phyloP scores from a whole-genome alignment of 2,888 invertebrate genomes.

The Pherbina coryleti region DNA sequence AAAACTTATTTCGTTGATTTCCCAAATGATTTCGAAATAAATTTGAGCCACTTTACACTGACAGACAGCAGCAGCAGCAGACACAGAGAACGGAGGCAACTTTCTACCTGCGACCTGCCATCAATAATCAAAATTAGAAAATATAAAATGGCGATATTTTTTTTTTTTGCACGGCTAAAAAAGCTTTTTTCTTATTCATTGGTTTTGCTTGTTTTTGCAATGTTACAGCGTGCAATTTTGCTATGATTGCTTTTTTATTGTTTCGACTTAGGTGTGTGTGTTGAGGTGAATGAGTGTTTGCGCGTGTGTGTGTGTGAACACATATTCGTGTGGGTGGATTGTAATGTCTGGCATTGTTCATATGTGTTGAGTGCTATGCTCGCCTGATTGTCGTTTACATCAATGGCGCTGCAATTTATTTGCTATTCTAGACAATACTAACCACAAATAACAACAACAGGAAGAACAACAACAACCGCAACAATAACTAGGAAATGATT shows the following conservation, averaged over 20 bases:
- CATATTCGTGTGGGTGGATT: background rate
- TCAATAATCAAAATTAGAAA: constrained; percentile 34
- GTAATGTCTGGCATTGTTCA: background rate
- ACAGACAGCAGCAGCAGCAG: too few relatives aligned
- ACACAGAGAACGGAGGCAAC: background rate
- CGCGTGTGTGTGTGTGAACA: background rate
- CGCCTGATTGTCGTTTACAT: background rate
- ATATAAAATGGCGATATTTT: background rate
- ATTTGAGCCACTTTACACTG: constrained; percentile 25
- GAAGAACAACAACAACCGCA: background rate
- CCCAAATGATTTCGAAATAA: constrained; percentile 50
- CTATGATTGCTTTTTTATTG: constrained; percentile 36
- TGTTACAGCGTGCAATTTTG: background rate
- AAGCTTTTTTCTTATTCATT: background rate
- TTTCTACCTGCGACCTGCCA: background rate
- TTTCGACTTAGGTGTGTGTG: background rate
- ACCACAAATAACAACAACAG: background rate
- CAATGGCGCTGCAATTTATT: constrained; percentile 12
- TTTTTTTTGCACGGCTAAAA: background rate
- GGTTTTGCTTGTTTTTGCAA: background rate
- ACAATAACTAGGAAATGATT: background rate
- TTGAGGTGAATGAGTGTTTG: background rate
- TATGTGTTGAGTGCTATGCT: background rate
- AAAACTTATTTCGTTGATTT: constrained; percentile 55
- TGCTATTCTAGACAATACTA: background rate